A percentile compares a stretch with the other conserved stretches of the same genome.
Evolutionary conservation across 2,888 invertebrate genomes (phyloP).

Genomic region (Stictocephala bisonia): DNA sequence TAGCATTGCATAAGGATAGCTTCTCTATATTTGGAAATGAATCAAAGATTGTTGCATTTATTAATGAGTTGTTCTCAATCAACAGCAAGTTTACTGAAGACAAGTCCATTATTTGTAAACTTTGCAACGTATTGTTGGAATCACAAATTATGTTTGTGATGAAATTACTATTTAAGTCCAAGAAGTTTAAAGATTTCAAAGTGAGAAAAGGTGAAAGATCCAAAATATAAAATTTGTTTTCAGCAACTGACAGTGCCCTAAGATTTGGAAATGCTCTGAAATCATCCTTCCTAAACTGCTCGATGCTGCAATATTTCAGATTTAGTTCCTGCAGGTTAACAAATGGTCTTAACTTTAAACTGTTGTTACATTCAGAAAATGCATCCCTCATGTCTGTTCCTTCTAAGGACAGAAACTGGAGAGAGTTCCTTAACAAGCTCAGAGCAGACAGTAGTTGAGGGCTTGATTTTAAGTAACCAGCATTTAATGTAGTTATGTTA

Average conservation of each 20-base stretch:
- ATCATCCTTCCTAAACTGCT: background rate
- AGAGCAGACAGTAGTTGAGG: background rate
- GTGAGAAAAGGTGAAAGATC: background rate
- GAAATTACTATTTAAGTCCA: background rate
- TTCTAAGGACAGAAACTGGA: conserved; percentile 12
- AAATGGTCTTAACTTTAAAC: background rate
- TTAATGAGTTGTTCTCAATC: background rate
- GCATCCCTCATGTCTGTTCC: background rate
- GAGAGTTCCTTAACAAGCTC: background rate
- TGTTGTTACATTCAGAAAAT: background rate
- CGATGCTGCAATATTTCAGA: conserved; percentile 27
- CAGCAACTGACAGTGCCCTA: background rate
- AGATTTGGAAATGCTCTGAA: conserved; percentile 26
- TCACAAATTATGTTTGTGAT: background rate
- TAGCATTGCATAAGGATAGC: background rate
- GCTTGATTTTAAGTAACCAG: background rate
- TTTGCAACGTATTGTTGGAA: background rate
- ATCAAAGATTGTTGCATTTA: background rate
- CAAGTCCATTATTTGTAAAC: background rate
- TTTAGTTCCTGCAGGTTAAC: conserved; percentile 24
- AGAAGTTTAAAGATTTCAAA: background rate
- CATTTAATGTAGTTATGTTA: conserved; percentile 17
- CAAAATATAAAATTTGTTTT: background rate
- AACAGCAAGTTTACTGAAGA: background rate
- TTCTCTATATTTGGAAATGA: background rate